Conservation (phyloP, 2,797 vertebrate species). For the Arctocebus calabarensis region DNA sequence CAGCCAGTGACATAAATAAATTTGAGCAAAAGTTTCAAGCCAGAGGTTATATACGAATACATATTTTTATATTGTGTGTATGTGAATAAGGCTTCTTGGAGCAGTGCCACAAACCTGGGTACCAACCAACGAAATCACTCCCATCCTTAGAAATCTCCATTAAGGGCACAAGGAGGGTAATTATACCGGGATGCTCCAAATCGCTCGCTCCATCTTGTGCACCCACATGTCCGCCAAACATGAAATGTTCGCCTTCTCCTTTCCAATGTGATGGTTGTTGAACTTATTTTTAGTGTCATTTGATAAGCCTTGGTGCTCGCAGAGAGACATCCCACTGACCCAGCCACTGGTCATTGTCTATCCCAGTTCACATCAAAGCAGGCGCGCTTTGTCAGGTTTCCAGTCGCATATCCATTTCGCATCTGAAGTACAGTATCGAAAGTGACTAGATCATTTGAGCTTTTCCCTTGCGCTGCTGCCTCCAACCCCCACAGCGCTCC, state of each 20-base stretch:
- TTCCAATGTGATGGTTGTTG: constrained; percentile 97
- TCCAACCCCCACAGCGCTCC: constrained; percentile 93
- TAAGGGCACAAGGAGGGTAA: constrained; percentile 92
- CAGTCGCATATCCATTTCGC: constrained; percentile 98
- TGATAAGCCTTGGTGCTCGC: constrained; percentile 96
- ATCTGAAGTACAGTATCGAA: constrained; percentile 97
- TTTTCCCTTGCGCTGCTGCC: constrained; percentile 96
- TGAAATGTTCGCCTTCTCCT: constrained; percentile 91
- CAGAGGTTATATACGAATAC: constrained; percentile 82
- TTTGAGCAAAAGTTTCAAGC: constrained; percentile 87
- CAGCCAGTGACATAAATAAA: constrained; percentile 89
- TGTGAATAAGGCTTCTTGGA: constrained; percentile 82
- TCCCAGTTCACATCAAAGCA: constrained; percentile 98
- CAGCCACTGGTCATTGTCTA: constrained; percentile 99
- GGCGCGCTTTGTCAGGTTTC: constrained; percentile 98
- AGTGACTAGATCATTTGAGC: constrained; percentile 99
- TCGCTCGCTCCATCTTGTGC: constrained; percentile 88
- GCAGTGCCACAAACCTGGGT: constrained; percentile 86
- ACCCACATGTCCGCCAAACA: constrained; percentile 90
- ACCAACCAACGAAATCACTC: constrained; percentile 88
- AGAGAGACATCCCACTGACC: constrained; percentile 99
- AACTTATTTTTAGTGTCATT: constrained; percentile 99
- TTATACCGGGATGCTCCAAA: constrained; percentile 88
- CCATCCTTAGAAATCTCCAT: constrained; percentile 85
- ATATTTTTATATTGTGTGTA: constrained; percentile 59